Conservation (phyloP, 2,113 vertebrate genomes). For the Camelus bactrianus region DNA sequence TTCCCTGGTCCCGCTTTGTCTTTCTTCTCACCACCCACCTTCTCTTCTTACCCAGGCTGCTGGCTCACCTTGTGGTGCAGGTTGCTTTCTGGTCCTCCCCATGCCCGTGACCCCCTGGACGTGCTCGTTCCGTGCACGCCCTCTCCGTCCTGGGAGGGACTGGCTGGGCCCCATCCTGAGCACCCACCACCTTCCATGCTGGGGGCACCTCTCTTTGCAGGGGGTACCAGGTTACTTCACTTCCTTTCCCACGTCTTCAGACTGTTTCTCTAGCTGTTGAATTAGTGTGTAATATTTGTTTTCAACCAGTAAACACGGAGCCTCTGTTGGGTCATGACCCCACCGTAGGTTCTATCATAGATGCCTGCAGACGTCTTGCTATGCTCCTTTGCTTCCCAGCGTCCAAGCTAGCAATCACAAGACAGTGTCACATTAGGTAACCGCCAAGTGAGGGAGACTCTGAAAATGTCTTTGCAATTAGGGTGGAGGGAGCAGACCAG, state of each 20-base stretch:
- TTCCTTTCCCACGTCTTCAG: not conserved
- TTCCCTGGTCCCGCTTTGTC: not conserved
- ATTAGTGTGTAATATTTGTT: not conserved
- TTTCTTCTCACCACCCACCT: not conserved
- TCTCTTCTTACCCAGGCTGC: too few relatives aligned
- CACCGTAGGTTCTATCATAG: not conserved
- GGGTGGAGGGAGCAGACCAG: not conserved
- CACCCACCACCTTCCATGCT: not conserved
- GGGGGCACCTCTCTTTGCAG: fast-evolving
- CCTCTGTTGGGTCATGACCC: too few relatives aligned
- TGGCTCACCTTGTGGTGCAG: fast-evolving
- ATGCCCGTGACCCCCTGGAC: fast-evolving
- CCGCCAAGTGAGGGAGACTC: not conserved
- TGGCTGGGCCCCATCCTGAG: not conserved
- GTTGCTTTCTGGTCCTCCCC: not conserved
- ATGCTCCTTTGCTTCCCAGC: not conserved
- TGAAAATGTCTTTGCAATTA: not conserved
- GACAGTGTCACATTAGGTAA: not conserved
- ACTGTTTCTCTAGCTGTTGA: not conserved
- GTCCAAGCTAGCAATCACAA: not conserved
- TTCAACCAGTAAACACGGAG: not conserved
- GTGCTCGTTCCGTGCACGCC: fast-evolving
- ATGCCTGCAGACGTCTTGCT: not conserved
- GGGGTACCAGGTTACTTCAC: not conserved
- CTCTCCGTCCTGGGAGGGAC: not conserved